Base-by-base conservation (phyloP, 2,797 vertebrate genomes). In the Chelonia mydas region DNA sequence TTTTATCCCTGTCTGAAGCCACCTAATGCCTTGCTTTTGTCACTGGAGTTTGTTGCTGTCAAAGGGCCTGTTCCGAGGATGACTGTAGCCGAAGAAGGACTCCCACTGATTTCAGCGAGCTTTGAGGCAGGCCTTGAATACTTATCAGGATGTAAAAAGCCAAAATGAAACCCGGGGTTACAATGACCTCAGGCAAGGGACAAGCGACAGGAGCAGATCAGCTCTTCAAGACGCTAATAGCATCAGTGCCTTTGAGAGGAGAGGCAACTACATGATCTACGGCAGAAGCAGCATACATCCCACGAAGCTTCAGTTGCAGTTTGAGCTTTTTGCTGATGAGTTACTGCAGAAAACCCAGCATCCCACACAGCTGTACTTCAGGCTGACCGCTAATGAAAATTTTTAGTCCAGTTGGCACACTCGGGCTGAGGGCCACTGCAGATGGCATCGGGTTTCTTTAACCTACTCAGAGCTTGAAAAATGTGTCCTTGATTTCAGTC, bases 401-500 rank as follows among this genome's bases (percentile, higher is more conserved):
- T 93, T 95, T 95, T 88, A 95, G 1, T 61, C 76, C 84, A 88
- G 78, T 53, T 21, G 0, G 90, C 16, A 74, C 87, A 79, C 49
- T 55, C 33, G 33, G 90, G 47, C 86, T 86, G 88, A 95, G 93
- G 87, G 94, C 92, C 84, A 90, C 94, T 94, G 95, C 92, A 88
- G 96, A 96, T 83, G 90, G 96, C 95, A 95, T 97, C 95, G 68
- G 84, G 83, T 97, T 96, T 96, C 95, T 91, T 95, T 88, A 92
- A 88, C 92, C 94, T 97, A 92, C 96, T 95, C 95, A 95, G 94
- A 93, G 95, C 92, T 97, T 91, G 95, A 97, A 96, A 96, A 97
- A 97, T 96, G 89, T 96, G 88, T 90, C 94, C 97, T 97, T 97
- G 96, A 96, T 97, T 96, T 97, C 95, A 95, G 95, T 81, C 94